phyloP scores from a whole-genome alignment of 2,888 invertebrate species.

The Dusona sp. region DNA sequence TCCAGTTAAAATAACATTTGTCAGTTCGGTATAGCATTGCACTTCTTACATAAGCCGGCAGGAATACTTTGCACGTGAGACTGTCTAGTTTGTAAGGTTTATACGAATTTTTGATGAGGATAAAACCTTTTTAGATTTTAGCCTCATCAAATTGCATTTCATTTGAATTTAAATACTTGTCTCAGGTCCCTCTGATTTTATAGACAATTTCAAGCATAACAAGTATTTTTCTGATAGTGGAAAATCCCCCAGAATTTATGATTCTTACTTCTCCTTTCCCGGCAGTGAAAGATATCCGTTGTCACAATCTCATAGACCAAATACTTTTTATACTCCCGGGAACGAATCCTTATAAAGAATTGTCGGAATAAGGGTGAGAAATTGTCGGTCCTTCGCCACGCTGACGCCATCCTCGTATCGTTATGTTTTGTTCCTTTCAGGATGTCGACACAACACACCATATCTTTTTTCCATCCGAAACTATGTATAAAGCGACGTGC shows the following conservation, averaged over 20 bases:
- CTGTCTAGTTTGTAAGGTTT: background rate
- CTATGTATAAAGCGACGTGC: slow-evolving; percentile 30
- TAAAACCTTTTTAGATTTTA: background rate
- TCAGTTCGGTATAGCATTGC: background rate
- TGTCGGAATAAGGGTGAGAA: slow-evolving; percentile 26
- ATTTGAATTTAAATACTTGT: background rate
- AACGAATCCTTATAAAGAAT: slow-evolving; percentile 34
- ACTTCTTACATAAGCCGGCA: background rate
- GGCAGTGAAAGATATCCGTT: slow-evolving; percentile 36
- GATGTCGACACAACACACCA: slow-evolving; percentile 33
- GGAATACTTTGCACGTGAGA: background rate
- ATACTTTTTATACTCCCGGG: slow-evolving; percentile 30
- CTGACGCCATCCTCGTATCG: slow-evolving; percentile 45
- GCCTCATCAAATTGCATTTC: background rate
- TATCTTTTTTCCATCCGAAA: slow-evolving; percentile 18
- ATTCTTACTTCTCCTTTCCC: slow-evolving; percentile 39
- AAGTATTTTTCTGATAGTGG: background rate
- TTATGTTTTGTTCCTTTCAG: slow-evolving; percentile 41
- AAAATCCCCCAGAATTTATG: slow-evolving; percentile 42
- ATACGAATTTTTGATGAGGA: background rate
- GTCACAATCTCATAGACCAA: slow-evolving; percentile 37
- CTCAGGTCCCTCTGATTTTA: background rate
- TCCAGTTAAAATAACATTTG: slow-evolving; percentile 29
- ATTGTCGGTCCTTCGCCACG: slow-evolving; percentile 35
- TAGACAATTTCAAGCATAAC: background rate